A percentile compares a stretch with the other conserved stretches of the same genome.
Evolutionary conservation across 1,140 invertebrate genomes (phyloP).

Genomic region (Bombus sylvicola): DNA sequence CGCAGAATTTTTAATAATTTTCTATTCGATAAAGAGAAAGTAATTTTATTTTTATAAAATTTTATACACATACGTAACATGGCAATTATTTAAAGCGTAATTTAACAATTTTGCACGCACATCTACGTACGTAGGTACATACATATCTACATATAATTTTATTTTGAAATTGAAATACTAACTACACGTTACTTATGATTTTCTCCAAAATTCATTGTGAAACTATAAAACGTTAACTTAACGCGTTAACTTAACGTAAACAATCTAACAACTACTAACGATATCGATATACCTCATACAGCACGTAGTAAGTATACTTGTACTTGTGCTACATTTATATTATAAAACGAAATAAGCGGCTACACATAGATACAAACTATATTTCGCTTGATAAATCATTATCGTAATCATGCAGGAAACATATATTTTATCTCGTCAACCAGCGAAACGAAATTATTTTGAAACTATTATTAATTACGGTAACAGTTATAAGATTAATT

Average conservation of each 20-base stretch:
- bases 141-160: no score
- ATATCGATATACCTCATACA: no score
- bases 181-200: no score
- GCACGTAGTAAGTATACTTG: no score
- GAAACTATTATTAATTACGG: not conserved
- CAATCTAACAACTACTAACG: no score
- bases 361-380: not conserved
- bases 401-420: not conserved
- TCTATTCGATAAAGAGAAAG: not conserved
- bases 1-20: no score
- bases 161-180: no score
- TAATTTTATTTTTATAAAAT: not conserved
- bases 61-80: not conserved
- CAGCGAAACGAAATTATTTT: not conserved
- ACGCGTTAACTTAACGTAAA: no score
- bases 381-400: not conserved
- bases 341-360: no score
- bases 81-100: not conserved
- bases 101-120: not conserved
- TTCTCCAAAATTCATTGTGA: no score
- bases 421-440: not conserved
- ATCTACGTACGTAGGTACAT: not conserved
- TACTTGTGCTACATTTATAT: not conserved
- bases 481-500: not conserved
- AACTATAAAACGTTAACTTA: no score